Percentiles rank a stretch among this genome's conserved stretches.
phyloP scores from a whole-genome alignment of 2,888 invertebrate species.

The Euproctis similis region DNA sequence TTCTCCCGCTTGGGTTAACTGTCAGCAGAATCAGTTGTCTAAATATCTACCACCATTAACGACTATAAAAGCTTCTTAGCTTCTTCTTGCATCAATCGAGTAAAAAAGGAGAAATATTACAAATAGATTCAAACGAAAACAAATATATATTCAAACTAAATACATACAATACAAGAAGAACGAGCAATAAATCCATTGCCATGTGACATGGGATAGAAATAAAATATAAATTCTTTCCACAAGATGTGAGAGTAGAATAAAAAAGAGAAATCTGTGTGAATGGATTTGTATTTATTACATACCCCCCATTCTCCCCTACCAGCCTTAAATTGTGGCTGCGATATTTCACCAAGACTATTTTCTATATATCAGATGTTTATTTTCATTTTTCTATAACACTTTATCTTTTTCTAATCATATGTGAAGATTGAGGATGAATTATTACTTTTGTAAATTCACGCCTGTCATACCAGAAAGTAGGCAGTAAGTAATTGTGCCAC shows the following conservation, averaged over 20 bases:
- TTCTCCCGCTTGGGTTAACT: too few relatives aligned
- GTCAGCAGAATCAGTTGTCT: too few relatives aligned
- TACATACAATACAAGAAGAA: constrained; percentile 22
- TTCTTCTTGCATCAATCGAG: background rate
- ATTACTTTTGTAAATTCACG: too few relatives aligned
- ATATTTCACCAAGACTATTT: constrained; percentile 59
- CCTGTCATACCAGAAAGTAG: too few relatives aligned
- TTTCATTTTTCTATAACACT: constrained; percentile 16
- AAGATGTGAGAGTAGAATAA: constrained; percentile 2
- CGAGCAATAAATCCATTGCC: constrained; percentile 41
- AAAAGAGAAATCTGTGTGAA: constrained; percentile 13
- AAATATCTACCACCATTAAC: too few relatives aligned
- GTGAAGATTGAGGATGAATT: constrained; percentile 9
- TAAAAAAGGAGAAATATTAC: constrained; percentile 10
- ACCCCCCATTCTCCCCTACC: too few relatives aligned
- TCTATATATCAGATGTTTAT: constrained; percentile 64
- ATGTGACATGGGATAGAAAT: constrained; percentile 26
- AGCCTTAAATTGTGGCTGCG: constrained; percentile 37
- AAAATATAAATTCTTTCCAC: constrained; percentile 20
- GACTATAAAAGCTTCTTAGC: too few relatives aligned
- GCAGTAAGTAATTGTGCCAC: too few relatives aligned
- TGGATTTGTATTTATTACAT: constrained; percentile 46
- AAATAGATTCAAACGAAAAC: constrained; percentile 18
- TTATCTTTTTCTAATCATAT: constrained; percentile 36
- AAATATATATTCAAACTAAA: constrained; percentile 29